Evolutionary conservation across 2,888 invertebrate genomes (phyloP).

Genomic region (Achlya flavicornis): DNA sequence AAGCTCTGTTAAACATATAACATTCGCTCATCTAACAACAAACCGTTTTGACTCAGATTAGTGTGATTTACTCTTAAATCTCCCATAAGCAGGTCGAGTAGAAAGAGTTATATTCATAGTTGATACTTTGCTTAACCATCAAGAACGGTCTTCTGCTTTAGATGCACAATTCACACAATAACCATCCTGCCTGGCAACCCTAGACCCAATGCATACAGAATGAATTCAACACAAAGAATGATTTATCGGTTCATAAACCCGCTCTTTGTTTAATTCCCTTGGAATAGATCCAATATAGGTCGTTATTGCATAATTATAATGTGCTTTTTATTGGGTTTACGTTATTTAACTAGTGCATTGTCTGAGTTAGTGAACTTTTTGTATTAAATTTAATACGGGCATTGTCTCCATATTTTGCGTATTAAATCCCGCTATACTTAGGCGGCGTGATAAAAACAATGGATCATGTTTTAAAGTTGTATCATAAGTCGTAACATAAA

Average conservation of each 20-base stretch:
- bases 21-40: background rate
- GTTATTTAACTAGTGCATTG: background rate
- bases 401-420: background rate
- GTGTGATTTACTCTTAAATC: background rate
- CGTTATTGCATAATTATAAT: constrained; percentile 40
- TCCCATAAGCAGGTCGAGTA: background rate
- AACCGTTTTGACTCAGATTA: background rate
- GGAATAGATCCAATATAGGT: constrained; percentile 49
- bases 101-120: background rate
- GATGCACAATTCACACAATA: background rate
- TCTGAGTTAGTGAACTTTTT: background rate
- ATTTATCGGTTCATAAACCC: constrained; percentile 47
- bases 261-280: constrained; percentile 47
- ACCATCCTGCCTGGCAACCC: background rate
- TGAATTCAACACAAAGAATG: constrained; percentile 47
- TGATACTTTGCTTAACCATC: background rate
- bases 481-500: background rate
- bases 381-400: background rate
- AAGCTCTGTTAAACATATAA: constrained; percentile 5
- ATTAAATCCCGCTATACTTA: too few relatives aligned
- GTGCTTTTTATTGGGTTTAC: constrained; percentile 23
- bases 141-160: background rate
- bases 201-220: constrained; percentile 22
- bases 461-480: background rate
- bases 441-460: background rate